Evolutionary conservation across 2,113 vertebrate genomes (phyloP), one percentile per base, ranked within the genome.

Genomic region (Neodontobutis hainanensis): DNA sequence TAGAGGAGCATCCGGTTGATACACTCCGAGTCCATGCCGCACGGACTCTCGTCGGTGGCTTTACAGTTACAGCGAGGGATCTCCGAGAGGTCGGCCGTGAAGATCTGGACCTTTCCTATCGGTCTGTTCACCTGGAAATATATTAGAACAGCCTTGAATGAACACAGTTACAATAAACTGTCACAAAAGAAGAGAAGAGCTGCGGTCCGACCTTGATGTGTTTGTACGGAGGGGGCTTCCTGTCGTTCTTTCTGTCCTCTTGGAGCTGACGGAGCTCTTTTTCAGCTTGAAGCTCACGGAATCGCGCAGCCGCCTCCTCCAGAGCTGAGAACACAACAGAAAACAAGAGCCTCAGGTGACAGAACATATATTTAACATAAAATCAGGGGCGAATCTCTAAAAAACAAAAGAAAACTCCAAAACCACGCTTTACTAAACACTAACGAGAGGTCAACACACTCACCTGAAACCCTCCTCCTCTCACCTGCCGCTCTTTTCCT

Each of bases 1-100:
- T 99, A 99, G 2, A 99, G 92, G 82, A 99, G 75, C 97, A 99
- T 98, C 72, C 97, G 96, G 82, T 99, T 99, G 90, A 99, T 95
- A 88, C 97, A 99, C 78, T 99, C 97, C 0, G 97, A 99, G 78
- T 99, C 97, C 68, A 94, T 92, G 11, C 97, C 96, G 0, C 97
- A 99, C 0, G 97, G 97, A 66, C 92, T 97, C 80, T 99, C 96
- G 8, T 99, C 97, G 0, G 94, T 84, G 0, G 93, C 94, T 75
- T 98, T 99, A 81, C 97, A 99, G 92, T 99, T 99, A 79, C 97
- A 99, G 4, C 95, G 95, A 0, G 97, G 96, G 27, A 98, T 96
- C 89, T 99, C 97, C 0, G 97, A 97, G 1, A 97, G 87, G 90
- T 99, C 97, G 1, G 97, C 97, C 0, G 95, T 96, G 68, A 97